These are phyloP conservation scores for Crambe crambe DNA, from an alignment of 37 sponge, comb jelly and placozoan species.

Conservation along the genomic window DNA sequence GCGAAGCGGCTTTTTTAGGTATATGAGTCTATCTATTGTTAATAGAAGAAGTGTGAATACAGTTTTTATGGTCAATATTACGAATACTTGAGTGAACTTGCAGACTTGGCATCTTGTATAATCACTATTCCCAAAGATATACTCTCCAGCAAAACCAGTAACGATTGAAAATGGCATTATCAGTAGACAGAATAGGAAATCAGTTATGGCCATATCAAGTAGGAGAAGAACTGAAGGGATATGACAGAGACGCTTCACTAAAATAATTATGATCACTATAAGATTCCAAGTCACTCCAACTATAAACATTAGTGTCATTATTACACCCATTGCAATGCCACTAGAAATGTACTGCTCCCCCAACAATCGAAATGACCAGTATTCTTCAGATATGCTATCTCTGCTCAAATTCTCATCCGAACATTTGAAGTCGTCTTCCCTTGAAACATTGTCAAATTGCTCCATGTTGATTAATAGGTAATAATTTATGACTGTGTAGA, in stretches of 20 bases:
- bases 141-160: background rate
- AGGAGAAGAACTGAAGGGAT: slow-evolving; percentile 42
- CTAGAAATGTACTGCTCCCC: background rate
- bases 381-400: background rate
- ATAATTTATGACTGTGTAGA: too few relatives aligned
- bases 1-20: slow-evolving; percentile 25
- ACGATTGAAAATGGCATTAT: slow-evolving; percentile 30
- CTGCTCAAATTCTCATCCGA: background rate
- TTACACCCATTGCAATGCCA: background rate
- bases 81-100: slow-evolving; percentile 11
- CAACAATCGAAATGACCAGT: background rate
- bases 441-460: too few relatives aligned
- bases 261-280: slow-evolving; percentile 11
- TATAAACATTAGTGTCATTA: slow-evolving; percentile 27
- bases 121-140: slow-evolving; percentile 37
- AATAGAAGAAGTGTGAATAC: slow-evolving; percentile 39
- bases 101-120: slow-evolving; percentile 39
- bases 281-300: slow-evolving; percentile 51
- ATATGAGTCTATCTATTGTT: slow-evolving; percentile 46
- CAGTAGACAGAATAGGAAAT: slow-evolving; percentile 14
- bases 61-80: slow-evolving; percentile 5
- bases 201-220: slow-evolving; percentile 27
- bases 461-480: too few relatives aligned
- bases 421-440: too few relatives aligned
- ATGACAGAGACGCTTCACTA: slow-evolving; percentile 30